Evolutionary conservation across 2,113 vertebrate species (phyloP), one percentile per base, ranked within the genome.

Genomic region (Actinemys pallida): DNA sequence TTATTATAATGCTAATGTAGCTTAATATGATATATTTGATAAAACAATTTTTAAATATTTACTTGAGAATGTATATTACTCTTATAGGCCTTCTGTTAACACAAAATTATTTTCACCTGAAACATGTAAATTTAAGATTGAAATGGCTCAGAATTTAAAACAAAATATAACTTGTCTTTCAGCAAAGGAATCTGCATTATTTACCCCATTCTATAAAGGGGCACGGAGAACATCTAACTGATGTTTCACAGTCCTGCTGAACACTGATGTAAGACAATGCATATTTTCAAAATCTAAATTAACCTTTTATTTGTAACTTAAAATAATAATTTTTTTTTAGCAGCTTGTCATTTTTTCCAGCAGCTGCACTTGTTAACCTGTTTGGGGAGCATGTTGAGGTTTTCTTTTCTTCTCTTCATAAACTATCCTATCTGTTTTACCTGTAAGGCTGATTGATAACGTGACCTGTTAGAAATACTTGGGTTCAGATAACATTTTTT

Each of bases 121-220:
- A 83, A 35, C 5, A 49, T 62, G 81, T 65, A 25, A 24, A n/a
- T 82, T 82, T 90, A 62, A 92, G 88, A 35, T 57, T 57, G 83
- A 92, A 69, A 42, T 82, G 35, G 10, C 19, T 90, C 45, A 57
- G 45, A 94, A 13, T 81, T 90, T 90, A 72, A 90, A 93, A 72
- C 2, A 3, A 88, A 75, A 75, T 45, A 75, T 47, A 95, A 69
- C 59, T 94, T 91, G 65, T 29, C 75, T 29, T 17, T 57, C 81
- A 49, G 29, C 29, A 57, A 83, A 91, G 27, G 72, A 53, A 75
- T 81, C 39, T 87, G 93, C 81, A 1, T 52, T 50, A 47, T 86
- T 92, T 80, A 80, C 13, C 45, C 42, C 24, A 78, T 6, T n/a
- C 47, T 45, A 62, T 9, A 1, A 53, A 45, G 27, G 57, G 24